phyloP scores from a whole-genome alignment of 2,888 invertebrate species.

The Nipponacmea schrenckii region DNA sequence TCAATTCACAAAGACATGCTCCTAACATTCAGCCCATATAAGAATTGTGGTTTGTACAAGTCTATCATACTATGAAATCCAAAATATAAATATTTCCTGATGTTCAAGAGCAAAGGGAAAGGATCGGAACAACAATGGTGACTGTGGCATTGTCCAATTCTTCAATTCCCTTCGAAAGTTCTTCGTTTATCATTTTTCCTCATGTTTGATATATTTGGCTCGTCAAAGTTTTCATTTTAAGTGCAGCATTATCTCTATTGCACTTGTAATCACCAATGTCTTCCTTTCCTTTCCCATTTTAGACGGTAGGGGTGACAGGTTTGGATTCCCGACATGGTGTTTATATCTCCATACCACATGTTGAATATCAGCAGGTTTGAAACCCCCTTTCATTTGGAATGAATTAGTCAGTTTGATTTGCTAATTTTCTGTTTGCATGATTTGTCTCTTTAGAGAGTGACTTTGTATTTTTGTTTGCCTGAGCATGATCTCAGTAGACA shows the following conservation, averaged over 20 bases:
- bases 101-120: neutral
- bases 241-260: too few relatives aligned
- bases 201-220: too few relatives aligned
- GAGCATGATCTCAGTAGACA: too few relatives aligned
- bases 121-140: constrained; percentile 3
- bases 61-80: too few relatives aligned
- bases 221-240: too few relatives aligned
- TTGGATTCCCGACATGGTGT: constrained; percentile 54
- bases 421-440: neutral
- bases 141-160: constrained; percentile 6
- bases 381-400: constrained; percentile 5
- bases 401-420: neutral
- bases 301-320: constrained; percentile 60
- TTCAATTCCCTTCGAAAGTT: neutral
- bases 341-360: constrained; percentile 62
- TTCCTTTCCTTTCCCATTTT: constrained; percentile 56
- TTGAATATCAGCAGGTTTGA: constrained; percentile 63
- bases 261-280: constrained; percentile 29
- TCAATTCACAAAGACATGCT: too few relatives aligned
- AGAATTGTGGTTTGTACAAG: too few relatives aligned
- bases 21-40: too few relatives aligned
- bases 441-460: neutral
- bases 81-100: too few relatives aligned
- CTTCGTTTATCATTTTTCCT: too few relatives aligned
- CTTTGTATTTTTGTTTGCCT: too few relatives aligned